Conservation (phyloP, 1,140 invertebrate genomes). For the silkworm (Bombyx mori) region DNA sequence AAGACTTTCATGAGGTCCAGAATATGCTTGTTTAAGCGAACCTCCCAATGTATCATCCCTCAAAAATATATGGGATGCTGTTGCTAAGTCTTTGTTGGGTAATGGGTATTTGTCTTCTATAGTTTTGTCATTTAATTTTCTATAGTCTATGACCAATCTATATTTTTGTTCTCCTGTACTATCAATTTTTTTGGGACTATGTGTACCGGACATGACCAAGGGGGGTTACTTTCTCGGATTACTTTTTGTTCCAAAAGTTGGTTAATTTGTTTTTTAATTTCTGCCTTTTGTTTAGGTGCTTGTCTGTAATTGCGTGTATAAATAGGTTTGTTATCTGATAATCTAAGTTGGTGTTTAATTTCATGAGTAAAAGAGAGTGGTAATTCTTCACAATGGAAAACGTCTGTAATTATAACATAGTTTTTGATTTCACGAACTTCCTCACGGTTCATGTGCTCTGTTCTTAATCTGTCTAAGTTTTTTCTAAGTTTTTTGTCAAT, state of each 20-base stretch:
- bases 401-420: constrained; percentile 24
- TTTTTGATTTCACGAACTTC: constrained; percentile 17
- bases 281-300: constrained; percentile 2
- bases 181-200: too few species aligned
- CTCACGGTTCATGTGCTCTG: constrained; percentile 24
- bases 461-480: constrained; percentile 16
- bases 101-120: constrained; percentile 4
- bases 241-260: not conserved
- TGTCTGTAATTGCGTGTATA: constrained; percentile 23
- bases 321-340: constrained; percentile 22
- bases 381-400: constrained; percentile 25
- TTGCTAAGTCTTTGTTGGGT: too few species aligned
- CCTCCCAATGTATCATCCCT: too few species aligned
- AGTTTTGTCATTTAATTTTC: constrained; percentile 2
- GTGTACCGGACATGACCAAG: too few species aligned
- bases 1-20: too few species aligned
- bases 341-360: constrained; percentile 26
- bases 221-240: constrained; percentile 1
- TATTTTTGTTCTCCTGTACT: too few species aligned
- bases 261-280: constrained; percentile 7
- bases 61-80: too few species aligned
- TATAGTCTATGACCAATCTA: constrained; percentile 2
- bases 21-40: too few species aligned
- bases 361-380: constrained; percentile 28
- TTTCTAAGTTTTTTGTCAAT: too few species aligned